Base-by-base conservation (phyloP, 2,797 vertebrate genomes). In the Neopelma chrysocephalum region DNA sequence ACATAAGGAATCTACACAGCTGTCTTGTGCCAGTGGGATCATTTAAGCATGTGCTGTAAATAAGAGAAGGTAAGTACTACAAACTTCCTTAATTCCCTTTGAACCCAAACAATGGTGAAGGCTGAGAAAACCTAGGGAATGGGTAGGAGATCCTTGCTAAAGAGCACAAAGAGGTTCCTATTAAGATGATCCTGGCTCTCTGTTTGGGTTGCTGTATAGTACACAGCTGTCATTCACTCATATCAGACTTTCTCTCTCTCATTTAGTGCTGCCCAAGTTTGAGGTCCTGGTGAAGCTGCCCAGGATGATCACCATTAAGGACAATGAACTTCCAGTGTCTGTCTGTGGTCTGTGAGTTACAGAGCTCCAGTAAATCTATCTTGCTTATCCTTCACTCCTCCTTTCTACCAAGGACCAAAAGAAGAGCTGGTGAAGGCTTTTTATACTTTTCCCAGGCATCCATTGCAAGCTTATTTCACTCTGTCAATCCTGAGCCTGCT, bases 261-360 rank as follows among this genome's bases (percentile, higher is more conserved):
- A 7, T 66, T 34, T 51, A 97, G 97, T 97, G 87, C 75, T 97
- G 72, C 97, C 97, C 36, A 97, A 92, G 50, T 97, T 88, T 0
- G 97, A 97, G 65, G 97, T 97, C 34, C 77, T 93, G 86, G 97
- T 97, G 87, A 97, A 95, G 77, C 19, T 97, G 38, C 95, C 97
- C 69, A 91, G 93, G 81, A 70, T 85, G 58, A 94, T 97, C 62
- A 97, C 96, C 54, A 91, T 97, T 76, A 77, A 93, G 64, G 95
- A 97, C 29, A 40, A n/a, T 7, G 96, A 97, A 48, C 20, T 97
- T 64, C 85, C 90, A 56, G 94, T 97, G 62, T 90, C 96, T 7
- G 76, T 97, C 58, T 97, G 97, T 50, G 95, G 97, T 68, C 90
- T 96, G 97, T 97, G 90, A 97, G 97, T 97, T 68, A 70, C 51